Percentiles rank a stretch among this genome's conserved stretches.
Evolutionary conservation across 1,140 invertebrate genomes (phyloP).

Genomic region (Carposina sasakii): DNA sequence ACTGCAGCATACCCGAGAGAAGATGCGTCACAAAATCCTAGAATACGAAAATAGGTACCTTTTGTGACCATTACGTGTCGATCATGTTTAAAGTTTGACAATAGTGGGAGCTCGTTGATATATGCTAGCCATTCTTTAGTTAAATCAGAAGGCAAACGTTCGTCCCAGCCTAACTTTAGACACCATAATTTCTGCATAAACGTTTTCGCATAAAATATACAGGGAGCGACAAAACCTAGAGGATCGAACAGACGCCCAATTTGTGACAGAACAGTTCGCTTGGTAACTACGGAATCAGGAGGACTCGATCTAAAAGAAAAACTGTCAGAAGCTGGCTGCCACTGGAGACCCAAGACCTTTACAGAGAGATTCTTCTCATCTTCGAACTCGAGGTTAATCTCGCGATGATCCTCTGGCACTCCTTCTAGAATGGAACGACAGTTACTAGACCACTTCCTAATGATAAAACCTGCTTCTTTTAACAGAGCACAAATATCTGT

Average conservation of each 20-base stretch:
- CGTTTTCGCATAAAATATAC: constrained; percentile 15
- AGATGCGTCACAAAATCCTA: constrained; percentile 18
- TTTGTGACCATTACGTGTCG: neutral
- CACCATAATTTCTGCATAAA: constrained; percentile 19
- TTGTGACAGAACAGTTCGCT: constrained; percentile 5
- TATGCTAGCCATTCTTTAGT: too few species aligned
- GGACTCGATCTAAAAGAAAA: neutral
- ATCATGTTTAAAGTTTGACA: neutral
- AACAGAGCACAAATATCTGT: neutral
- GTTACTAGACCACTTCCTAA: constrained; percentile 6
- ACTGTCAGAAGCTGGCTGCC: neutral
- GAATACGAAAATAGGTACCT: neutral
- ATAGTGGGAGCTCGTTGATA: too few species aligned
- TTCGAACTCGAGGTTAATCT: neutral
- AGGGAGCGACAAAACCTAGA: constrained; percentile 15
- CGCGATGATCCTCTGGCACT: neutral
- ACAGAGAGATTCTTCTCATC: neutral
- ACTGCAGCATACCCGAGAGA: neutral
- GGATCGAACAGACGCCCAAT: constrained; percentile 12
- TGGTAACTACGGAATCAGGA: neutral
- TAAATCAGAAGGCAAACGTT: too few species aligned
- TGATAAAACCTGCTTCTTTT: neutral
- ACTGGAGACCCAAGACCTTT: constrained; percentile 7
- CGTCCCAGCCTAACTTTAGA: too few species aligned
- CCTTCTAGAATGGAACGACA: neutral